These are phyloP conservation scores for Meta bourneti DNA, from an alignment of 2,888 invertebrate genomes.

Conservation along the genomic window DNA sequence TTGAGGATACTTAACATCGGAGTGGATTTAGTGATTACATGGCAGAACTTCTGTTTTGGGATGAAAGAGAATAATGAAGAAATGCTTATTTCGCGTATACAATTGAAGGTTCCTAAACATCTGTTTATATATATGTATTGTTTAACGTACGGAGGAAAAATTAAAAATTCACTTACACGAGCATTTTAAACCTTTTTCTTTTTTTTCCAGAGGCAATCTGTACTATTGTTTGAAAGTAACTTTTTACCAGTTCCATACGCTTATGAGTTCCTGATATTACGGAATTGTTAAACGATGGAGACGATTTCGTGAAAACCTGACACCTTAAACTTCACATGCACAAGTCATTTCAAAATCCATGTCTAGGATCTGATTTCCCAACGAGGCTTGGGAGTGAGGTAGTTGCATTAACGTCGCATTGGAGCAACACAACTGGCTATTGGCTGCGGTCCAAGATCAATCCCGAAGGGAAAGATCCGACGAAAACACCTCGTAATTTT, in stretches of 20 bases:
- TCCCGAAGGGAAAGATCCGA: no score
- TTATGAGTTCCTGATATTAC: not conserved
- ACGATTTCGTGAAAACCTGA: not conserved
- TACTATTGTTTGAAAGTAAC: not conserved
- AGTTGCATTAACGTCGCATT: no score
- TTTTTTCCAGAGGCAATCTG: not conserved
- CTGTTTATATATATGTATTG: slow-evolving; percentile 3
- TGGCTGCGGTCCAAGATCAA: no score
- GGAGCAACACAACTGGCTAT: no score
- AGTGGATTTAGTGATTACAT: slow-evolving; percentile 21
- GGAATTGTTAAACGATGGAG: not conserved
- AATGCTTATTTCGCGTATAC: not conserved
- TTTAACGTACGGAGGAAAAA: slow-evolving; percentile 1
- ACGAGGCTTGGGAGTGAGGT: no score
- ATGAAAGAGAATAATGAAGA: not conserved
- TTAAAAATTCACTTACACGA: not conserved
- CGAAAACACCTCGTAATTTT: no score
- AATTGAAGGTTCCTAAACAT: not conserved
- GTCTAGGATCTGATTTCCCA: no score
- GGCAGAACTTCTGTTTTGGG: slow-evolving; percentile 3
- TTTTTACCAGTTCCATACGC: not conserved
- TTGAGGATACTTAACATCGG: slow-evolving; percentile 36
- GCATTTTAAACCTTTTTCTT: not conserved
- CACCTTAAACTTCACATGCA: not conserved
- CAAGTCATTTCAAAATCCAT: no score